Evolutionary conservation across 2,113 vertebrate species (phyloP), one percentile per base, ranked within the genome.

Genomic region (Ptilonorhynchus violaceus): DNA sequence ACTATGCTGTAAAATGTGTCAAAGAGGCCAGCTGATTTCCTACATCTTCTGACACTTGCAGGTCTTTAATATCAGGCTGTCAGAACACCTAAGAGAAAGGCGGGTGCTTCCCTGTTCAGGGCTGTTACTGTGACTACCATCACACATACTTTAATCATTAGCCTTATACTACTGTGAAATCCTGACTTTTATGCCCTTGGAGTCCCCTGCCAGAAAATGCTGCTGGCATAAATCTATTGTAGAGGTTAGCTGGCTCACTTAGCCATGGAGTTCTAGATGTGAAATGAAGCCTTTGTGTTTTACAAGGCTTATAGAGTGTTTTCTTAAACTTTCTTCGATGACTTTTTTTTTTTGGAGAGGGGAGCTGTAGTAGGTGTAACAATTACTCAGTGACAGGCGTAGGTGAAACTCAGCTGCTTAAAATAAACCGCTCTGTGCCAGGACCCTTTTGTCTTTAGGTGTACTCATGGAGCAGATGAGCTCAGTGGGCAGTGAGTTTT

Each of bases 51-150:
- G 96, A 96, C 97, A 97, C 83, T 93, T 89, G 97, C 96, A 95
- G 92, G 89, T 97, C 95, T 98, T 98, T 97, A 97, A 97, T 97
- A 97, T 73, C 95, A 93, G 90, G 85, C 97, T 98, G 97, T 97
- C 97, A 98, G 97, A 96, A 94, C 77, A 92, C 96, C 96, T 76
- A 73, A 76, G 92, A 97, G 92, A 95, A 94, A 96, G 95, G 95
- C 9, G 60, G 81, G 70, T 77, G 92, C 95, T 92, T 66, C 85
- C 76, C 75, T 75, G 88, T 25, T 68, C 73, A 5, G 87, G 44
- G 92, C 86, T 60, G 82, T 96, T 89, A 52, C 94, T 92, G 85
- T 60, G 89, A 75, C 92, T 89, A 74, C 89, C 88, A 35, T 30
- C 91, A 73, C 28, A 74, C 47, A 72, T 3, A 25, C 80, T 91